A percentile compares a stretch with the other conserved stretches of the same genome.
phyloP scores from a whole-genome alignment of 1,140 invertebrate genomes.

The Drosophila ambigua region DNA sequence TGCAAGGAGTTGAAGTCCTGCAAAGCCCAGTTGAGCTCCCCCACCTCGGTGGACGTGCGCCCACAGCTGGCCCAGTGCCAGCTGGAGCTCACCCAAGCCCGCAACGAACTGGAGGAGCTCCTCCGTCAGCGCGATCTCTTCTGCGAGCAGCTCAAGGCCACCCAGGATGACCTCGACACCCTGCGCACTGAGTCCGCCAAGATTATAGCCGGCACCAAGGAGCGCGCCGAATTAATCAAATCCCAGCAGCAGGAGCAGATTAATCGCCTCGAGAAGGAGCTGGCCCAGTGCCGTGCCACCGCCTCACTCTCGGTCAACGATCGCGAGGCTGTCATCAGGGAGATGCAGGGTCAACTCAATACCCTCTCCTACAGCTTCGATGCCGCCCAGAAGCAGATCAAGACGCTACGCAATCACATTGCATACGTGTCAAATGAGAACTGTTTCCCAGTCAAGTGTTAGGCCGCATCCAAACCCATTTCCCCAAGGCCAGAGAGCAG shows the following conservation, averaged over 20 bases:
- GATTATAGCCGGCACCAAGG: slow-evolving; percentile 88
- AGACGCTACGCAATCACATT: slow-evolving; percentile 80
- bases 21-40: slow-evolving; percentile 53
- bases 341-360: slow-evolving; percentile 80
- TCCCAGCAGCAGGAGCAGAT: slow-evolving; percentile 87
- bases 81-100: slow-evolving; percentile 60
- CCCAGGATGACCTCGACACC: slow-evolving; percentile 88
- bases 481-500: no score
- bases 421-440: slow-evolving; percentile 81
- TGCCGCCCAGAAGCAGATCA: slow-evolving; percentile 82
- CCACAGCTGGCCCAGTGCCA: slow-evolving; percentile 74
- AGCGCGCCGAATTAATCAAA: slow-evolving; percentile 87
- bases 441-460: slow-evolving; percentile 80
- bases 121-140: slow-evolving; percentile 73
- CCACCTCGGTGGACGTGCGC: slow-evolving; percentile 45
- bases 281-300: slow-evolving; percentile 87
- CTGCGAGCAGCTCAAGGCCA: slow-evolving; percentile 84
- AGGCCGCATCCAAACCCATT: neutral
- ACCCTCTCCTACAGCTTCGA: slow-evolving; percentile 80
- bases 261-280: slow-evolving; percentile 86
- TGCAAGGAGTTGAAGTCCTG: slow-evolving; percentile 76
- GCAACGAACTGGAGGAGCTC: slow-evolving; percentile 65
- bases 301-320: slow-evolving; percentile 87
- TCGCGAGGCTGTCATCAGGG: slow-evolving; percentile 86
- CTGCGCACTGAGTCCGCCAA: slow-evolving; percentile 89